Conservation (phyloP, 2,888 invertebrate species). For the Dryomyza anilis region DNA sequence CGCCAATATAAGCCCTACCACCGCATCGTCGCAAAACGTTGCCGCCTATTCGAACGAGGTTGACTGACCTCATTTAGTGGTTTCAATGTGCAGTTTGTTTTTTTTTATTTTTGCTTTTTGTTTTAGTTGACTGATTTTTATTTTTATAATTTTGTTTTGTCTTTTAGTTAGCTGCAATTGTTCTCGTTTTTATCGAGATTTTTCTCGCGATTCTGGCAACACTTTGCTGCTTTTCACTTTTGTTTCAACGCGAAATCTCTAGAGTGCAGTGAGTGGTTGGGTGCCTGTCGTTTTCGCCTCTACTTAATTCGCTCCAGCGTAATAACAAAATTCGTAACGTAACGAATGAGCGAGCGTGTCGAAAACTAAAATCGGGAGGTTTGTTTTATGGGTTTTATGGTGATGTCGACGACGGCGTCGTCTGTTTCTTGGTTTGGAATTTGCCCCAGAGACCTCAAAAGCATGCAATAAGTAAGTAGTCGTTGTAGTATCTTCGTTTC, state of each 20-base stretch:
- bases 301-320: neutral
- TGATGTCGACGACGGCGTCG: too few relatives aligned
- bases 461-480: neutral
- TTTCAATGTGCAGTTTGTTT: neutral
- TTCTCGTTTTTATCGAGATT: too few relatives aligned
- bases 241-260: too few relatives aligned
- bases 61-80: neutral
- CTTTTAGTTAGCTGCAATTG: too few relatives aligned
- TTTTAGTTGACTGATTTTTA: neutral
- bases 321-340: neutral
- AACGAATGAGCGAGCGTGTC: neutral
- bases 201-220: too few relatives aligned
- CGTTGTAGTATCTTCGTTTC: neutral
- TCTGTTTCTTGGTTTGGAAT: neutral
- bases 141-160: too few relatives aligned
- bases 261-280: too few relatives aligned
- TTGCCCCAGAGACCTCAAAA: slow-evolving; percentile 20
- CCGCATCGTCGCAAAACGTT: neutral
- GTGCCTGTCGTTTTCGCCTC: neutral
- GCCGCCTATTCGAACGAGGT: neutral
- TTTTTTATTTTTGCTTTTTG: neutral
- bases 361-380: neutral
- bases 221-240: neutral
- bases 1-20: neutral
- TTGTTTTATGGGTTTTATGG: too few relatives aligned